These are phyloP conservation scores for Turnix velox DNA, from an alignment of 2,113 vertebrate species.

Conservation along the genomic window DNA sequence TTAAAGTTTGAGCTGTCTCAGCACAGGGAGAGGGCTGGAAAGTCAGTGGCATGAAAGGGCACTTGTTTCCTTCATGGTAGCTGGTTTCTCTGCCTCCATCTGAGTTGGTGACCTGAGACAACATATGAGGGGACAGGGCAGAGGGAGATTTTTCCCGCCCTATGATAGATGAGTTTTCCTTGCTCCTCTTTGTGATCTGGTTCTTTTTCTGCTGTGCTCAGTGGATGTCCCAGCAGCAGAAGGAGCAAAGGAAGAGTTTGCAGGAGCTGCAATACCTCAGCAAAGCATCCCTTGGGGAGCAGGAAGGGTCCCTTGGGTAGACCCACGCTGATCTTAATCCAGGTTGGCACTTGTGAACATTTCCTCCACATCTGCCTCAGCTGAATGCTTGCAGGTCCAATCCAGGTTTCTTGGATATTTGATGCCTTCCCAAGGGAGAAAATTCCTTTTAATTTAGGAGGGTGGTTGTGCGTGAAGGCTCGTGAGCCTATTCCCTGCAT, in stretches of 20 bases:
- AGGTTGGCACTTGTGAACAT: background rate
- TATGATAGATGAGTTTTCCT: background rate
- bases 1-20: background rate
- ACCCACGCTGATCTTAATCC: background rate
- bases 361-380: background rate
- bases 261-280: background rate
- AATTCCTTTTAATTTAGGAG: background rate
- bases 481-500: accelerated
- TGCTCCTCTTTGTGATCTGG: background rate
- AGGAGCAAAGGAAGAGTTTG: background rate
- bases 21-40: background rate
- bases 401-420: background rate
- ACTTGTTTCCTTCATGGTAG: background rate
- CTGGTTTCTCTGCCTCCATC: background rate
- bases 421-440: background rate
- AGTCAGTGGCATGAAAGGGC: background rate
- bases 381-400: background rate
- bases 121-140: background rate
- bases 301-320: background rate
- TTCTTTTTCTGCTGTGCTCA: background rate
- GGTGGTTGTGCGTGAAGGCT: background rate
- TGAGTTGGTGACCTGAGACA: background rate
- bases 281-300: background rate
- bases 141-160: background rate
- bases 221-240: background rate